Conservation (phyloP, 2,797 vertebrate species). For the Anomalospiza imberbis region DNA sequence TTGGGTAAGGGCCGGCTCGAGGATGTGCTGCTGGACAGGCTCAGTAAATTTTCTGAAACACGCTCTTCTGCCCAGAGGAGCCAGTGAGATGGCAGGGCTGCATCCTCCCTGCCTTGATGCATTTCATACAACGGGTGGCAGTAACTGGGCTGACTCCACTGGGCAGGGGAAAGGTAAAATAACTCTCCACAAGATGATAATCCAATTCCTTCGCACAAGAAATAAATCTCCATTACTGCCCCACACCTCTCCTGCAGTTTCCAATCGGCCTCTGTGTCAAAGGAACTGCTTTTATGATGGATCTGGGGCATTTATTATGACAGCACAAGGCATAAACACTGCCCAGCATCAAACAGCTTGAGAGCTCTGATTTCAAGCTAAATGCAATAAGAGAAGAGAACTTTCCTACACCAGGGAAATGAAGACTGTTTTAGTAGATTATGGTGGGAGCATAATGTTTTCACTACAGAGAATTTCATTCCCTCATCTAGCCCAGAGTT, state of each 20-base stretch:
- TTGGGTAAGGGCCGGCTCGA: background rate
- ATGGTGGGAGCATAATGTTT: background rate
- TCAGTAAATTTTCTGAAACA: background rate
- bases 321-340: background rate
- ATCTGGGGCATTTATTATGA: conserved; percentile 24
- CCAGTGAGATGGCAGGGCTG: background rate
- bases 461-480: background rate
- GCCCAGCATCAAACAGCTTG: background rate
- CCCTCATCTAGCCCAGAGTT: background rate
- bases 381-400: conserved; percentile 33
- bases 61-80: background rate
- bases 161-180: conserved; percentile 9
- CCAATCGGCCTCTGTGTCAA: background rate
- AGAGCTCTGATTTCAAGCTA: conserved; percentile 7
- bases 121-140: background rate
- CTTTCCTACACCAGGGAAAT: background rate
- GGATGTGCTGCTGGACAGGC: background rate
- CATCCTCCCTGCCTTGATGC: background rate
- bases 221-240: background rate
- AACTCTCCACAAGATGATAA: background rate
- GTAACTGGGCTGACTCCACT: background rate
- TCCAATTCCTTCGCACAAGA: background rate
- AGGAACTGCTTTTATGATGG: conserved; percentile 21
- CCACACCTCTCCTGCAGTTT: background rate
- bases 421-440: conserved; percentile 20